These are phyloP conservation scores for Hipposideros armiger DNA, from an alignment of 2,113 vertebrate species.

Conservation along the genomic window DNA sequence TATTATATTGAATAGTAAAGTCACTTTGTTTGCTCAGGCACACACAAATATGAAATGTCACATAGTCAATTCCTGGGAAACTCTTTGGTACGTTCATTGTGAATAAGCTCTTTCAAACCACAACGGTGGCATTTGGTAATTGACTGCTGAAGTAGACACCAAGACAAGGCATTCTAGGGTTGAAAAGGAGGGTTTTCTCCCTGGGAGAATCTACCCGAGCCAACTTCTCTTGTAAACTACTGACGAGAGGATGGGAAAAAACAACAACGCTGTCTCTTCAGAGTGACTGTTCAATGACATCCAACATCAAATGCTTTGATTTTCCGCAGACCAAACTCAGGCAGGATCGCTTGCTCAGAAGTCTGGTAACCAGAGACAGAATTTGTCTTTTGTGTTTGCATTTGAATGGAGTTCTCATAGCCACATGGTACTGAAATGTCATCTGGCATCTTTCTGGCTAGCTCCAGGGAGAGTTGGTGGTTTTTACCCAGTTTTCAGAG, in stretches of 20 bases:
- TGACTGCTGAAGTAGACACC: conserved; percentile 52
- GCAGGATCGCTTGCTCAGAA: background rate
- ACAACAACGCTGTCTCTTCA: conserved; percentile 21
- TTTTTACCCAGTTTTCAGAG: conserved; percentile 58
- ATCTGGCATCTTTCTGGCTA: conserved; percentile 60
- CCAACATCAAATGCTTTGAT: conserved; percentile 48
- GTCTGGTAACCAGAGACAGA: conserved; percentile 49
- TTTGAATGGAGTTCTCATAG: conserved; percentile 49
- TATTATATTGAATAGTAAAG: conserved; percentile 33
- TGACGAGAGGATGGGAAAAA: background rate
- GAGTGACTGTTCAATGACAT: background rate
- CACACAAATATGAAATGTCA: conserved; percentile 58
- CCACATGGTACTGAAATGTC: conserved; percentile 58
- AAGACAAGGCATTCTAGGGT: conserved; percentile 23
- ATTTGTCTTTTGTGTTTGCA: conserved; percentile 59
- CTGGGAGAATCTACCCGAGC: conserved; percentile 42
- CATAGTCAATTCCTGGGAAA: conserved; percentile 60
- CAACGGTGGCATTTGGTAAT: conserved; percentile 43
- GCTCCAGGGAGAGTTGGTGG: conserved; percentile 47
- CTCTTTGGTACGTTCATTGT: conserved; percentile 50
- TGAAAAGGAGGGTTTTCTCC: conserved; percentile 32
- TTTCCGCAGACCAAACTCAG: background rate
- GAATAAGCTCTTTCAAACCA: conserved; percentile 70
- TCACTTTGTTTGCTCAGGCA: conserved; percentile 52
- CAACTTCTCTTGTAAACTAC: conserved; percentile 31